A percentile compares a stretch with the other conserved stretches of the same genome.
phyloP scores from a whole-genome alignment of 2,888 invertebrate species.

The Pyrocoelia pectoralis region DNA sequence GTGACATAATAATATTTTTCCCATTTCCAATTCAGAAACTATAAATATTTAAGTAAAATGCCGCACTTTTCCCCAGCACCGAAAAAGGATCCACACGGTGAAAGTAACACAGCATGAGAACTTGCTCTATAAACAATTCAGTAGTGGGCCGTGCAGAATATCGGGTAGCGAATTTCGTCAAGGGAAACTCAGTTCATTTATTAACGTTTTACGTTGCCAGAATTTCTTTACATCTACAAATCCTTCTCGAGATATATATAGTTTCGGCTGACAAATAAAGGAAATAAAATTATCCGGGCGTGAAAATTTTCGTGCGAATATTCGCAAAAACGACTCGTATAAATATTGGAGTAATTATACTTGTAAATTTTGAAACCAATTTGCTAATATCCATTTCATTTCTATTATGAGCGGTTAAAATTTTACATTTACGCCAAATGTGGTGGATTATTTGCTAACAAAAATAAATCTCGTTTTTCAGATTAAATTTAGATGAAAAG shows the following conservation, averaged over 20 bases:
- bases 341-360: not conserved
- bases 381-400: not conserved
- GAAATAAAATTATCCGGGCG: constrained; percentile 2
- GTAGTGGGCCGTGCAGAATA: constrained; percentile 34
- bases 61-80: constrained; percentile 30
- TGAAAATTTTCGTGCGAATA: not conserved
- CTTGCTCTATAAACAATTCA: constrained; percentile 39
- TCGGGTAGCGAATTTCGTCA: constrained; percentile 37
- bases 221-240: constrained; percentile 34
- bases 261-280: constrained; percentile 13
- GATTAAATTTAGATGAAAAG: too few species aligned
- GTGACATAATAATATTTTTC: constrained; percentile 33
- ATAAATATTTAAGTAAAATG: constrained; percentile 33
- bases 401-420: too few species aligned
- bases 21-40: constrained; percentile 32
- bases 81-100: constrained; percentile 29
- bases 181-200: constrained; percentile 39
- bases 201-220: constrained; percentile 41
- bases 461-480: too few species aligned
- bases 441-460: too few species aligned
- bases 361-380: not conserved
- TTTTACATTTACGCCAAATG: too few species aligned
- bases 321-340: not conserved
- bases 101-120: constrained; percentile 38
- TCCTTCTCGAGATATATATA: constrained; percentile 24